A percentile compares a stretch with the other conserved stretches of the same genome.
These are phyloP conservation scores for Kradibia gibbosae DNA, from an alignment of 1,140 invertebrate genomes.

Conservation along the genomic window DNA sequence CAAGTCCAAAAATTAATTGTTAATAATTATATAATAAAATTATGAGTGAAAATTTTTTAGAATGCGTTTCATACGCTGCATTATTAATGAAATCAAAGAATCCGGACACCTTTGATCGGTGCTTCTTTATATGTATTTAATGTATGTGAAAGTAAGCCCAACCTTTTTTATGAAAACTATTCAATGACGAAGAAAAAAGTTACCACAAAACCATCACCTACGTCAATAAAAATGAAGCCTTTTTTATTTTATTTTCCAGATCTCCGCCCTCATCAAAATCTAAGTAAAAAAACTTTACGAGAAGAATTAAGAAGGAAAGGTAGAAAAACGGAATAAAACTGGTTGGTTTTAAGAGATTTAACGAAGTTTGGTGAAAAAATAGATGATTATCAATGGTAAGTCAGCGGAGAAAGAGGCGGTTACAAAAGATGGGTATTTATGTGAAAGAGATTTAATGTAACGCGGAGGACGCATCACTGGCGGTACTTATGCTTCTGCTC, in stretches of 20 bases:
- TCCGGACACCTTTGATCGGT: too few relatives aligned
- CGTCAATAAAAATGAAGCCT: too few relatives aligned
- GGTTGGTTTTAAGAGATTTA: slow-evolving; percentile 36
- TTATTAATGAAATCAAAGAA: too few relatives aligned
- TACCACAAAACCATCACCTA: too few relatives aligned
- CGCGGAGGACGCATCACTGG: not conserved
- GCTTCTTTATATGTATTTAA: too few relatives aligned
- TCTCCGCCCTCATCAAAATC: not conserved
- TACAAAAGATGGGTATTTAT: slow-evolving; percentile 25
- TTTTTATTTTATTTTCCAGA: not conserved
- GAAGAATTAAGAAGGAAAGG: not conserved
- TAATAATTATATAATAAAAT: too few relatives aligned
- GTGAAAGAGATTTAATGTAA: slow-evolving; percentile 16
- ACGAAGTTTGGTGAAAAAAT: slow-evolving; percentile 37
- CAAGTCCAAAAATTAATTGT: not conserved
- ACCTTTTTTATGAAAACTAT: too few relatives aligned
- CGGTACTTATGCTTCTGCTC: not conserved
- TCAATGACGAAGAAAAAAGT: too few relatives aligned
- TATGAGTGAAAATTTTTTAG: too few relatives aligned
- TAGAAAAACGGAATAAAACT: slow-evolving; percentile 8
- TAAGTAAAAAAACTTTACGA: slow-evolving; percentile 6
- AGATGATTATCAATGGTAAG: slow-evolving; percentile 32
- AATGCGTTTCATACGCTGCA: too few relatives aligned
- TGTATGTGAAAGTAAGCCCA: too few relatives aligned
- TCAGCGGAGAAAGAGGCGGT: slow-evolving; percentile 11